Evolutionary conservation across 2,888 invertebrate genomes (phyloP).

Genomic region (Himalopsyche japonica): DNA sequence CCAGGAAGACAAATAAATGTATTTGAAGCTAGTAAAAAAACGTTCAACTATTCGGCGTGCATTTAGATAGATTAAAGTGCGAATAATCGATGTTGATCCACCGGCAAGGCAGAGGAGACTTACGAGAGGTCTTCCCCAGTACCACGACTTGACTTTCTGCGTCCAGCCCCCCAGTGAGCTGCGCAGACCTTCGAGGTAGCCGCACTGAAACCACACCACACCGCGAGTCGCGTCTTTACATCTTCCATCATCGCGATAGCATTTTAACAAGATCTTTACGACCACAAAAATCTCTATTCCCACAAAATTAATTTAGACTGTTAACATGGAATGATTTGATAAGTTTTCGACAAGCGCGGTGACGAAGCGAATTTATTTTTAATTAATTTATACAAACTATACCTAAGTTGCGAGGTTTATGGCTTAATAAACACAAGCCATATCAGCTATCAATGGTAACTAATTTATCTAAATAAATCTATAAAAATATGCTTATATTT

Average conservation of each 20-base stretch:
- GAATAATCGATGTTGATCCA: constrained; percentile 25
- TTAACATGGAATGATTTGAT: background rate
- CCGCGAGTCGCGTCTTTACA: constrained; percentile 23
- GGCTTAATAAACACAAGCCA: background rate
- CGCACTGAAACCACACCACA: constrained; percentile 71
- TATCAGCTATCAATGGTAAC: background rate
- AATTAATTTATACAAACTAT: background rate
- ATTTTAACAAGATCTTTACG: background rate
- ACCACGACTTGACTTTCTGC: constrained; percentile 96
- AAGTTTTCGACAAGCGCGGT: background rate
- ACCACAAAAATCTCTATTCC: background rate
- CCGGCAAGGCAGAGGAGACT: constrained; percentile 60
- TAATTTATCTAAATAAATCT: background rate
- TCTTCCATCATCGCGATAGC: background rate
- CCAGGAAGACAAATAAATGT: constrained; percentile 25
- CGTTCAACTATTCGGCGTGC: constrained; percentile 40
- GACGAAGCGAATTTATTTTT: background rate
- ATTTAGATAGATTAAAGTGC: constrained; percentile 32
- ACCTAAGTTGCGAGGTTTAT: background rate
- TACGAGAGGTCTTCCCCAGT: constrained; percentile 97
- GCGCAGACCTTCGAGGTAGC: constrained; percentile 91
- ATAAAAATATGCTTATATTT: background rate
- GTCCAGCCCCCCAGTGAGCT: constrained; percentile 95
- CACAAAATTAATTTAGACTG: background rate
- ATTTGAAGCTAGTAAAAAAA: constrained; percentile 35